phyloP scores from a whole-genome alignment of 2,888 invertebrate species.

The Pyrochroa serraticornis region DNA sequence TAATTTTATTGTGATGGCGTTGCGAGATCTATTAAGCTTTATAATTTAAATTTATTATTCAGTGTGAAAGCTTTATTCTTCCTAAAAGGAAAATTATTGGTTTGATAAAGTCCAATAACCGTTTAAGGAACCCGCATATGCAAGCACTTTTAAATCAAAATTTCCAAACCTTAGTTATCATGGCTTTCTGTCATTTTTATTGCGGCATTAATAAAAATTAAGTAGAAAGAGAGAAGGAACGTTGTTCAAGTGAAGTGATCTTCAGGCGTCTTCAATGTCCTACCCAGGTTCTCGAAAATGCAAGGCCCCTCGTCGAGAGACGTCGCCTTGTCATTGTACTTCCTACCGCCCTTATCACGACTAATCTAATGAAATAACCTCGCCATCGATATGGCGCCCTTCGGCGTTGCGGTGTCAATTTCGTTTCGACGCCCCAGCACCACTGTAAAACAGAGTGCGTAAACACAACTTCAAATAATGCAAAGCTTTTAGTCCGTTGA shows the following conservation, averaged over 20 bases:
- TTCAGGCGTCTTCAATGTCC: background rate
- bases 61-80: too few relatives aligned
- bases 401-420: slow-evolving; percentile 18
- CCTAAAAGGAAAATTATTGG: too few relatives aligned
- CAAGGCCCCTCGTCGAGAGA: background rate
- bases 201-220: slow-evolving; percentile 19
- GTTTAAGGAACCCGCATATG: too few relatives aligned
- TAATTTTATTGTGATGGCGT: too few relatives aligned
- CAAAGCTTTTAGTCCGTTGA: slow-evolving; percentile 7
- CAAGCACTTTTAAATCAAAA: slow-evolving; percentile 12
- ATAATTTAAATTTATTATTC: too few relatives aligned
- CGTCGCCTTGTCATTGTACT: slow-evolving; percentile 13
- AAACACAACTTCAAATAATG: slow-evolving; percentile 9
- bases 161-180: background rate
- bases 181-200: slow-evolving; percentile 9
- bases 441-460: slow-evolving; percentile 12
- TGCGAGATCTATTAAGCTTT: too few relatives aligned
- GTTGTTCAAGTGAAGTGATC: slow-evolving; percentile 15
- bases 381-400: slow-evolving; percentile 10
- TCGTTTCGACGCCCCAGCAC: slow-evolving; percentile 14
- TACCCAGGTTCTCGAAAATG: too few relatives aligned
- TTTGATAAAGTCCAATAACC: too few relatives aligned
- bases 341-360: slow-evolving; percentile 15
- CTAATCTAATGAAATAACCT: slow-evolving; percentile 23
- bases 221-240: slow-evolving; percentile 7